A percentile compares a stretch with the other conserved stretches of the same genome.
phyloP scores from a whole-genome alignment of 2,888 invertebrate species.

The Cabera pusaria region DNA sequence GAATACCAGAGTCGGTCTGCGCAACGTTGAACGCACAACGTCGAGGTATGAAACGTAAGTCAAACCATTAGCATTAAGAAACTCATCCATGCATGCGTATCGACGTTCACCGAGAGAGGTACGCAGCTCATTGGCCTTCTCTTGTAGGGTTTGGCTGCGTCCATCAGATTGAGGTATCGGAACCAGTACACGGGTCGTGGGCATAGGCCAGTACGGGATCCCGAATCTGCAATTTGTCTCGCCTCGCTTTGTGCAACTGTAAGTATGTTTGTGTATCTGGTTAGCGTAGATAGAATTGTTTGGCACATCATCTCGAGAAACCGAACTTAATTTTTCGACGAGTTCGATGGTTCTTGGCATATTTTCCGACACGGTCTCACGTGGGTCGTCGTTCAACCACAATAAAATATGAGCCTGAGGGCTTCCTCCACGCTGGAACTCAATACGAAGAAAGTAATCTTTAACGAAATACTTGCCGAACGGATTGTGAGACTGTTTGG shows the following conservation, averaged over 20 bases:
- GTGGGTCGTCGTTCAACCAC: slow-evolving; percentile 54
- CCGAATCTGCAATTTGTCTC: slow-evolving; percentile 41
- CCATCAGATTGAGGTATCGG: slow-evolving; percentile 43
- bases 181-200: slow-evolving; percentile 39
- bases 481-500: slow-evolving; percentile 38
- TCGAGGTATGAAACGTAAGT: slow-evolving; percentile 40
- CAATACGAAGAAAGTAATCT: slow-evolving; percentile 49
- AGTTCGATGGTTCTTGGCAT: slow-evolving; percentile 44
- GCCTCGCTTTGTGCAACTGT: slow-evolving; percentile 41
- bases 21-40: slow-evolving; percentile 39
- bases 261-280: slow-evolving; percentile 48
- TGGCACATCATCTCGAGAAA: slow-evolving; percentile 37
- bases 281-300: slow-evolving; percentile 39
- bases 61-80: slow-evolving; percentile 39
- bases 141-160: slow-evolving; percentile 37
- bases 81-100: slow-evolving; percentile 43
- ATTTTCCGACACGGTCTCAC: slow-evolving; percentile 41
- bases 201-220: slow-evolving; percentile 47
- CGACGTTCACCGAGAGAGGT: slow-evolving; percentile 35
- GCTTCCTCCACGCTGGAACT: slow-evolving; percentile 56
- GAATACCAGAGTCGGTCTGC: slow-evolving; percentile 41
- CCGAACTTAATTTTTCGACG: slow-evolving; percentile 44
- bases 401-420: slow-evolving; percentile 55
- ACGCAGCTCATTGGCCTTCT: slow-evolving; percentile 40
- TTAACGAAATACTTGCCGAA: slow-evolving; percentile 42